Percentiles rank a stretch among this genome's conserved stretches.
phyloP scores from a whole-genome alignment of 2,797 vertebrate genomes.

The Mycteria americana region DNA sequence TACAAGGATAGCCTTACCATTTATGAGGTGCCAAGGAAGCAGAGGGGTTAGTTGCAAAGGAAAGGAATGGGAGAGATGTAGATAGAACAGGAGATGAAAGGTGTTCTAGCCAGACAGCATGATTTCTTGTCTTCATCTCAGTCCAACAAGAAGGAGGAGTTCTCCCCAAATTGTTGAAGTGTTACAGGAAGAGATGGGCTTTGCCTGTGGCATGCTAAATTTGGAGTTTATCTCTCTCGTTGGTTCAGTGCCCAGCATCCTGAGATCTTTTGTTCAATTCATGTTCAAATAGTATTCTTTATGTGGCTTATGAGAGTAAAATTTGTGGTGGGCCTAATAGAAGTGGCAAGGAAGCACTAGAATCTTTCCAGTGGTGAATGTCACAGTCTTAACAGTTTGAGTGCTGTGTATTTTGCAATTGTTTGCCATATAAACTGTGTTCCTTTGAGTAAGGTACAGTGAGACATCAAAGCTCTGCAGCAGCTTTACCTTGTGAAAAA shows the following conservation, averaged over 20 bases:
- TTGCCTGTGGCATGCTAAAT: slow-evolving; percentile 15
- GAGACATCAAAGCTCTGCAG: slow-evolving; percentile 29
- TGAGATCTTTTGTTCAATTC: not conserved
- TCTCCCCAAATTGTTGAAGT: not conserved
- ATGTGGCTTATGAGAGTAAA: not conserved
- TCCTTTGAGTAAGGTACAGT: slow-evolving; percentile 19
- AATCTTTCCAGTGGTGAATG: not conserved
- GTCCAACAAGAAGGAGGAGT: not conserved
- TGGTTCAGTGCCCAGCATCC: slow-evolving; percentile 21
- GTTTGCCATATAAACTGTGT: not conserved
- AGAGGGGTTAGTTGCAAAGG: not conserved
- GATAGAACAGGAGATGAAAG: not conserved
- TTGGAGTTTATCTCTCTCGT: not conserved
- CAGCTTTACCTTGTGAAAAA: slow-evolving; percentile 20
- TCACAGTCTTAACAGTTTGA: not conserved
- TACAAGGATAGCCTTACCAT: not conserved
- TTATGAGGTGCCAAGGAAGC: not conserved
- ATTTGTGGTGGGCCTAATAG: not conserved
- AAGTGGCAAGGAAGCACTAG: not conserved
- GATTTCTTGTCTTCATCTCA: not conserved
- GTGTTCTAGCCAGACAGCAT: not conserved
- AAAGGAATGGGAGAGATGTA: not conserved
- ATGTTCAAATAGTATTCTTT: not conserved
- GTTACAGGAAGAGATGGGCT: slow-evolving; percentile 15
- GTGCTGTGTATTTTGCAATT: not conserved